Evolutionary conservation across 2,888 invertebrate species (phyloP).

Genomic region (Dinocampus coccinellae): DNA sequence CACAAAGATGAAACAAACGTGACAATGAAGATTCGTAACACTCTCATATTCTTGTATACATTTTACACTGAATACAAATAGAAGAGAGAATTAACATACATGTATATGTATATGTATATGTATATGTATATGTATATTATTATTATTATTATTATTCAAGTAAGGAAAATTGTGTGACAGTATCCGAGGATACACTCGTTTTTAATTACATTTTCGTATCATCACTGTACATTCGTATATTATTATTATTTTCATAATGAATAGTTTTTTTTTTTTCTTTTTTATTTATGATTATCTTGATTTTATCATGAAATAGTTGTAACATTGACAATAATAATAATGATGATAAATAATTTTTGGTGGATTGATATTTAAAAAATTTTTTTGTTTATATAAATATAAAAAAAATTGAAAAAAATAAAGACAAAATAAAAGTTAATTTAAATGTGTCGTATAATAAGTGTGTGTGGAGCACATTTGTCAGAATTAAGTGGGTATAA

Average conservation of each 20-base stretch:
- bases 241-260: background rate
- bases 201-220: background rate
- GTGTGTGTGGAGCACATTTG: background rate
- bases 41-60: conserved; percentile 4
- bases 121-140: background rate
- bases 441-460: background rate
- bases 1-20: background rate
- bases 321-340: too few species aligned
- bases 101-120: background rate
- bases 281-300: background rate
- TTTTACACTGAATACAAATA: background rate
- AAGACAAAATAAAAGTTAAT: too few species aligned
- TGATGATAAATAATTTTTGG: too few species aligned
- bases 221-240: background rate
- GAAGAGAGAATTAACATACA: background rate
- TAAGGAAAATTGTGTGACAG: background rate
- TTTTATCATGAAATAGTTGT: too few species aligned
- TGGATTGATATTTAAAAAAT: too few species aligned
- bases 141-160: too few species aligned
- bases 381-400: background rate
- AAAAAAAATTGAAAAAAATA: too few species aligned
- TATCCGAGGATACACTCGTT: background rate
- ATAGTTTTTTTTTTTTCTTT: background rate
- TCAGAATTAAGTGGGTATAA: background rate
- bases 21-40: background rate